phyloP scores from a whole-genome alignment of 2,888 invertebrate genomes.

The Plebejus argus region DNA sequence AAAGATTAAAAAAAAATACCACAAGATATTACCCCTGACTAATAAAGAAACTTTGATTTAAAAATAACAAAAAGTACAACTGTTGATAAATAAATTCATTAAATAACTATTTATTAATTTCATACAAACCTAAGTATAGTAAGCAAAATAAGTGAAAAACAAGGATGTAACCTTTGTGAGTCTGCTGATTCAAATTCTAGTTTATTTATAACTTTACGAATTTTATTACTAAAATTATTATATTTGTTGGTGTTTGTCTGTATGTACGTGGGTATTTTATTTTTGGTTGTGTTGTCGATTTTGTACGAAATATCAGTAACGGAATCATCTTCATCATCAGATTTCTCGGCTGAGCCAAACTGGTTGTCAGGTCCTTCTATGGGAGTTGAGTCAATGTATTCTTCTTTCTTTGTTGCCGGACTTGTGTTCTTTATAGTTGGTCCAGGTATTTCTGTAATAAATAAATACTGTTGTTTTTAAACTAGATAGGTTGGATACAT shows the following conservation, averaged over 20 bases:
- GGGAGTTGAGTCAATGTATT: slow-evolving; percentile 70
- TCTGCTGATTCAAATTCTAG: slow-evolving; percentile 50
- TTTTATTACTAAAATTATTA: slow-evolving; percentile 70
- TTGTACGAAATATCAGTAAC: slow-evolving; percentile 48
- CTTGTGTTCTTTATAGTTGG: slow-evolving; percentile 80
- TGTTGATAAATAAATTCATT: background rate
- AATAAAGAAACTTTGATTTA: background rate
- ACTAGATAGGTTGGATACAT: no score
- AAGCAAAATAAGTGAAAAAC: background rate
- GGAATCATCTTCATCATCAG: slow-evolving; percentile 82
- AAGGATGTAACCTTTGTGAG: slow-evolving; percentile 5
- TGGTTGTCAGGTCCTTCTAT: slow-evolving; percentile 83
- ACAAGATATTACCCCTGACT: no score
- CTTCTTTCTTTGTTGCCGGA: slow-evolving; percentile 79
- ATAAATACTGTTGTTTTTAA: no score
- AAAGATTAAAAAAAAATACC: no score
- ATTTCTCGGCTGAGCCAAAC: slow-evolving; percentile 86
- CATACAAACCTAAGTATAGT: background rate
- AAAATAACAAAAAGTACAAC: background rate
- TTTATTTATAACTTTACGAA: slow-evolving; percentile 66
- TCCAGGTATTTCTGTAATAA: slow-evolving; percentile 86
- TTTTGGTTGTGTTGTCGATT: slow-evolving; percentile 49
- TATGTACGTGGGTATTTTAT: slow-evolving; percentile 53
- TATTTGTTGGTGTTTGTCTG: slow-evolving; percentile 55
- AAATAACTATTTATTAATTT: background rate